phyloP scores from a whole-genome alignment of 2,113 vertebrate species.

The Phoxinus phoxinus region DNA sequence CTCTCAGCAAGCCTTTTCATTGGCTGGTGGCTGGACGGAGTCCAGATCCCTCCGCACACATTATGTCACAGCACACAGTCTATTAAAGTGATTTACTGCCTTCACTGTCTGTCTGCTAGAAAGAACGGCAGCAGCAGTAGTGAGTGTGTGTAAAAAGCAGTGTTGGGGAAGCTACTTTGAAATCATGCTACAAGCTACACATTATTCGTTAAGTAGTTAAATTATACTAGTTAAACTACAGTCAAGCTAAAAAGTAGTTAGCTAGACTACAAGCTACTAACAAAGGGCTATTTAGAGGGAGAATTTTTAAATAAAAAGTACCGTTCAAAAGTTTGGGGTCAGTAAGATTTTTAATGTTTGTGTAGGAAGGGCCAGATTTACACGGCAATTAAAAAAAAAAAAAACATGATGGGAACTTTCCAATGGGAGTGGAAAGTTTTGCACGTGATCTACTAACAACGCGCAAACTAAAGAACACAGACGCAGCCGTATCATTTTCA shows the following conservation, averaged over 20 bases:
- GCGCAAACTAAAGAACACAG: too few species aligned
- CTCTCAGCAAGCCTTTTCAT: background rate
- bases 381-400: too few species aligned
- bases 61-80: slow-evolving; percentile 23
- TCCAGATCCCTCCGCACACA: background rate
- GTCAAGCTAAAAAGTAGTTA: background rate
- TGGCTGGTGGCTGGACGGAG: background rate
- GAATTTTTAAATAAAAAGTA: background rate
- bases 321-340: background rate
- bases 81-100: slow-evolving; percentile 40
- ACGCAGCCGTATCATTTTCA: too few species aligned
- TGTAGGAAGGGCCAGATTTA: too few species aligned
- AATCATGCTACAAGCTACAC: background rate
- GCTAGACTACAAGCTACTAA: background rate
- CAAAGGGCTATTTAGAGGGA: background rate
- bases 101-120: background rate
- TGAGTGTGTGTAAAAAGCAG: background rate
- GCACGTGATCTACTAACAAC: too few species aligned
- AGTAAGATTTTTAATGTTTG: background rate
- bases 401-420: too few species aligned
- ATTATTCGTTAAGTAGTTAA: background rate
- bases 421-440: too few species aligned
- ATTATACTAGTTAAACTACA: background rate
- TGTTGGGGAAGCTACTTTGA: background rate
- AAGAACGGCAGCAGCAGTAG: background rate